Evolutionary conservation across 2,113 vertebrate genomes (phyloP).

Genomic region (Chloropsis hardwickii): DNA sequence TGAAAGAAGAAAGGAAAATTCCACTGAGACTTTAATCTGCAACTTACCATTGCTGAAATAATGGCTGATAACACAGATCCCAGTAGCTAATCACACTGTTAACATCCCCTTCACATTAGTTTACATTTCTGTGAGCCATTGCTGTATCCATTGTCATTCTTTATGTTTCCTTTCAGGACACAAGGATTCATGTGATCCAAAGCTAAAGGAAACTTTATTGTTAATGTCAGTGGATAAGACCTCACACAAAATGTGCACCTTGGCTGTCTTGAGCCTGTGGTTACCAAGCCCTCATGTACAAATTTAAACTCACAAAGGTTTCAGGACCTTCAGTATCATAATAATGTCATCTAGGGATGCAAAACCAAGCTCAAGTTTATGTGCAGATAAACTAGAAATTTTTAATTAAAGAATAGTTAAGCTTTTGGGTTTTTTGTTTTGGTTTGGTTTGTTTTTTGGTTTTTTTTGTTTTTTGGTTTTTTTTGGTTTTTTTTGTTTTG

Average conservation of each 20-base stretch:
- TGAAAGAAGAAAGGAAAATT: conserved; percentile 59
- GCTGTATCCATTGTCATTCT: background rate
- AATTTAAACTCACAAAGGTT: background rate
- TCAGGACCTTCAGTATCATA: background rate
- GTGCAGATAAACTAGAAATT: background rate
- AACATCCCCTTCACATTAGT: background rate
- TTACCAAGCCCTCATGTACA: background rate
- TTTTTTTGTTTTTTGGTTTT: background rate
- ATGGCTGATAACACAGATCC: conserved; percentile 5
- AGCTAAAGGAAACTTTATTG: background rate
- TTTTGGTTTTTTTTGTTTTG: too few relatives aligned
- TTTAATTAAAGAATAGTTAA: background rate
- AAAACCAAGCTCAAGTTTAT: background rate
- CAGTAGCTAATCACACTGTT: conserved; percentile 13
- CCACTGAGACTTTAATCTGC: conserved; percentile 49
- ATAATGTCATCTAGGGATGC: background rate
- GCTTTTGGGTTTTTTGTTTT: background rate
- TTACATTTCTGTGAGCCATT: background rate
- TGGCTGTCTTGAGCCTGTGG: background rate
- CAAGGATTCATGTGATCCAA: background rate
- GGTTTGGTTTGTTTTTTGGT: too few relatives aligned
- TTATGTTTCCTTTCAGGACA: background rate
- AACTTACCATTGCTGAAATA: conserved; percentile 21
- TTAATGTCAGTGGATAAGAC: background rate
- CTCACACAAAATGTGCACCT: background rate